phyloP scores from a whole-genome alignment of 1,140 invertebrate genomes.

The Orius insidiosus region DNA sequence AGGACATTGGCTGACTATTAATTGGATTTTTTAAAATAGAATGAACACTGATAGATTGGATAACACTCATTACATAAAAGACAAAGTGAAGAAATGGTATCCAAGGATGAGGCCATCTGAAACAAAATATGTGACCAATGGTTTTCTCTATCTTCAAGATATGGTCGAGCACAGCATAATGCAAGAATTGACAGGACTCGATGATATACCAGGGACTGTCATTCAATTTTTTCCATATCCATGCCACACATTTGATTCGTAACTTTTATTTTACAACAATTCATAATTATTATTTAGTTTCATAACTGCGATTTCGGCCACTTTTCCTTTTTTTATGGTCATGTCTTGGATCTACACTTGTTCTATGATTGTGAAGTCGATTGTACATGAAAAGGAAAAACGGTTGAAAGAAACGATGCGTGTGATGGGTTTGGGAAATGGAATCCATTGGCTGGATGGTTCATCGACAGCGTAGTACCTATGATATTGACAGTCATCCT shows the following conservation, averaged over 20 bases:
- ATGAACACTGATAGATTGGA: slow-evolving; percentile 40
- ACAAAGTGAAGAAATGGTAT: slow-evolving; percentile 26
- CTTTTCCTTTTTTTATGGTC: slow-evolving; percentile 41
- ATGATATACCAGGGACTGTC: slow-evolving; percentile 23
- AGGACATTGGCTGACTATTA: slow-evolving; percentile 10
- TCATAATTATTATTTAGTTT: slow-evolving; percentile 27
- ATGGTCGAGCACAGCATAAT: slow-evolving; percentile 39
- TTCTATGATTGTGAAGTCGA: slow-evolving; percentile 45
- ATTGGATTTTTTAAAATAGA: slow-evolving; percentile 19
- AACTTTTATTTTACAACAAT: slow-evolving; percentile 18
- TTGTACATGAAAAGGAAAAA: slow-evolving; percentile 49
- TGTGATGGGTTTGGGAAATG: slow-evolving; percentile 36
- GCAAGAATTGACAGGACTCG: slow-evolving; percentile 27
- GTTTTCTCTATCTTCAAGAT: slow-evolving; percentile 42
- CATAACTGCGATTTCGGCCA: slow-evolving; percentile 33
- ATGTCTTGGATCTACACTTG: slow-evolving; percentile 40
- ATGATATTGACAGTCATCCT: slow-evolving; percentile 32
- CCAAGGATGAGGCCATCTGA: slow-evolving; percentile 29
- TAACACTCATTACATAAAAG: slow-evolving; percentile 30
- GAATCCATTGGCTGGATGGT: slow-evolving; percentile 41
- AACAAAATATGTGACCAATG: slow-evolving; percentile 37
- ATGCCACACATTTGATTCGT: slow-evolving; percentile 39
- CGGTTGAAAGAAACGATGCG: slow-evolving; percentile 41
- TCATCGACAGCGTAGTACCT: slow-evolving; percentile 36
- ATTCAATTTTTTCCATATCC: slow-evolving; percentile 41